Conservation (phyloP, 2,797 vertebrate genomes). For the Esox lucius region DNA sequence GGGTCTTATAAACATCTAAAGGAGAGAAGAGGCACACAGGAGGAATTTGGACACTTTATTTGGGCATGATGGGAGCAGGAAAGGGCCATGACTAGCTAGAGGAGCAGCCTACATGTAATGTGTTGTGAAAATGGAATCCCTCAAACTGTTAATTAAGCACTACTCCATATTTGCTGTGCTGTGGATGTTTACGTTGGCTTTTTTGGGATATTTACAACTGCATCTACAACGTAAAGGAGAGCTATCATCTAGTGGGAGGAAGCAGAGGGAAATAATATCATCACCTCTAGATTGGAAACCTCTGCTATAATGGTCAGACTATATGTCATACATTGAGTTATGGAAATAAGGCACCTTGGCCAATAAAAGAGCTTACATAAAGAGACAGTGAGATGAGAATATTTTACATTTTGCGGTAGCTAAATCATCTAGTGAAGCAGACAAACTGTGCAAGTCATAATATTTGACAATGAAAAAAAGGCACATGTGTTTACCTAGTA, state of each 20-base stretch:
- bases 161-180: slow-evolving; percentile 37
- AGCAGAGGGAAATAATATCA: slow-evolving; percentile 3
- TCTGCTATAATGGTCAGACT: not conserved
- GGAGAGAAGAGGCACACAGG: slow-evolving; percentile 61
- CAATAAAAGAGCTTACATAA: slow-evolving; percentile 17
- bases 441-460: slow-evolving; percentile 21
- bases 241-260: slow-evolving; percentile 3
- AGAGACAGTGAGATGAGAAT: slow-evolving; percentile 23
- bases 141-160: slow-evolving; percentile 42
- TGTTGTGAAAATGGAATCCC: slow-evolving; percentile 55
- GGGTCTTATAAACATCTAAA: slow-evolving; percentile 76
- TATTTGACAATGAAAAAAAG: slow-evolving; percentile 20
- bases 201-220: not conserved
- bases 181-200: slow-evolving; percentile 36
- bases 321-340: not conserved
- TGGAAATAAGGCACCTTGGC: not conserved
- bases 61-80: slow-evolving; percentile 76
- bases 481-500: slow-evolving; percentile 21
- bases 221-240: not conserved
- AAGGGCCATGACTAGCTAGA: slow-evolving; percentile 29
- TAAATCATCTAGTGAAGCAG: not conserved
- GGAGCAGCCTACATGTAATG: slow-evolving; percentile 39
- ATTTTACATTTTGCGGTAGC: not conserved
- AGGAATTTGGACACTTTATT: slow-evolving; percentile 84
- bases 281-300: not conserved